These are phyloP conservation scores for Rhadinocentrus ornatus DNA, from an alignment of 2,797 vertebrate genomes.

Conservation along the genomic window DNA sequence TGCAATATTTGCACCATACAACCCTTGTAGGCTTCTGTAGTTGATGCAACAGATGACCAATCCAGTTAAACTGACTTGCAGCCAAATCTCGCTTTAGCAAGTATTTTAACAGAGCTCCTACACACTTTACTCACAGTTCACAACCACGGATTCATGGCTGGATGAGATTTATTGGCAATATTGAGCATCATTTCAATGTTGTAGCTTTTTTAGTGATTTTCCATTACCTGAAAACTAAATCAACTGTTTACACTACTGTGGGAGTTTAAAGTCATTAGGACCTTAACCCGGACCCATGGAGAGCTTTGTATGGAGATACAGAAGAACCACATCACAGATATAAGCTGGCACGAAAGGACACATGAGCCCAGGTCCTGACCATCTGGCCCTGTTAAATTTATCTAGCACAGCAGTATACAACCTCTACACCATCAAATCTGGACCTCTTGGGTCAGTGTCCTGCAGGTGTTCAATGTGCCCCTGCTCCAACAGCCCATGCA, in stretches of 20 bases:
- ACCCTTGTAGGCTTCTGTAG: conserved; percentile 14
- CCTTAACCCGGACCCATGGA: conserved; percentile 23
- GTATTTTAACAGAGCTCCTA: conserved; percentile 54
- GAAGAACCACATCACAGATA: conserved; percentile 46
- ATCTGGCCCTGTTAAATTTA: conserved; percentile 58
- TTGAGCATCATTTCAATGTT: not conserved
- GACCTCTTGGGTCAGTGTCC: too few species aligned
- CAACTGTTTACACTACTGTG: conserved; percentile 16
- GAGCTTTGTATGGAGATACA: conserved; percentile 36
- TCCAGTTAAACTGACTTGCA: conserved; percentile 27
- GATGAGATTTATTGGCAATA: conserved; percentile 29
- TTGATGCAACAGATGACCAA: conserved; percentile 68
- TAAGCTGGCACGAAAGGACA: conserved; percentile 52
- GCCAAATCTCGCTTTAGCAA: conserved; percentile 48
- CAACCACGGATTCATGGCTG: conserved; percentile 20
- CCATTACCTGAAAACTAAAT: not conserved
- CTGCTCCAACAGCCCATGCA: too few species aligned
- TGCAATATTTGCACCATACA: not conserved
- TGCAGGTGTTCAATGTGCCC: too few species aligned
- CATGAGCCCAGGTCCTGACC: conserved; percentile 57
- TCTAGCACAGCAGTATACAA: conserved; percentile 23
- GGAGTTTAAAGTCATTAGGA: conserved; percentile 34
- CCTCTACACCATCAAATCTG: not conserved
- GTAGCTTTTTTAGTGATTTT: not conserved
- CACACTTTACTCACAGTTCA: conserved; percentile 53